Evolutionary conservation across 2,113 vertebrate genomes (phyloP), one percentile per base, ranked within the genome.

Genomic region (Camarhynchus parvulus): DNA sequence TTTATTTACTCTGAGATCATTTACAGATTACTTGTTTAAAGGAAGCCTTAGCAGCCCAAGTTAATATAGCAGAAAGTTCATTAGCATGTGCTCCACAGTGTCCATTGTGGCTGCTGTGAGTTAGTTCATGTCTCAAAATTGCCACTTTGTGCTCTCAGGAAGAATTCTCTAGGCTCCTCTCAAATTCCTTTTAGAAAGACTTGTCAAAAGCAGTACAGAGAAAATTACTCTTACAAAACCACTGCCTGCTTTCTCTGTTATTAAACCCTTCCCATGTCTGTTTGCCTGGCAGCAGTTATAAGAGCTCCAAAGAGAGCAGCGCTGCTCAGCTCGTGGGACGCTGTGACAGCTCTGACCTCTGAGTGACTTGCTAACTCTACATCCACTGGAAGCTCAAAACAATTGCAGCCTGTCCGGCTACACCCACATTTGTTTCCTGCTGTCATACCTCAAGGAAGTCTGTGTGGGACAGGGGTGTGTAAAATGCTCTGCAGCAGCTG

Each of bases 331-430:
- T 31, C 7, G 39, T 4, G 5, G 67, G 44, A 59, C 1, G 0
- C 59, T 52, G 84, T 46, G 82, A 25, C 0, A 0, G 47, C 74
- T 75, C 74, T 92, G 83, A 95, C 89, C 88, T 84, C 80, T 50
- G 59, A 69, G 21, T 24, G 52, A 87, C 92, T 93, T 31, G 15
- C 47, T 56, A 82, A 39, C 25, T 90, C 53, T 47, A 41, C 75
- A 66, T 80, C 58, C 62, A 89, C 44, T 95, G 83, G 94, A 94
- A 93, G 18, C 37, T 70, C n/a, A 55, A 66, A 97, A 96, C 87
- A 96, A 88, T 53, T 58, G 27, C 46, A 74, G 44, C 25, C 69
- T 92, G 79, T 84, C 67, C 81, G 84, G 83, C 89, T 94, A 68
- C 85, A 30, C 70, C 89, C 61, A 64, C 35, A 30, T 76, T 68